A percentile compares a stretch with the other conserved stretches of the same genome.
These are phyloP conservation scores for Meloidogyne chitwoodi DNA, from an alignment of 1,140 invertebrate species.

Conservation along the genomic window DNA sequence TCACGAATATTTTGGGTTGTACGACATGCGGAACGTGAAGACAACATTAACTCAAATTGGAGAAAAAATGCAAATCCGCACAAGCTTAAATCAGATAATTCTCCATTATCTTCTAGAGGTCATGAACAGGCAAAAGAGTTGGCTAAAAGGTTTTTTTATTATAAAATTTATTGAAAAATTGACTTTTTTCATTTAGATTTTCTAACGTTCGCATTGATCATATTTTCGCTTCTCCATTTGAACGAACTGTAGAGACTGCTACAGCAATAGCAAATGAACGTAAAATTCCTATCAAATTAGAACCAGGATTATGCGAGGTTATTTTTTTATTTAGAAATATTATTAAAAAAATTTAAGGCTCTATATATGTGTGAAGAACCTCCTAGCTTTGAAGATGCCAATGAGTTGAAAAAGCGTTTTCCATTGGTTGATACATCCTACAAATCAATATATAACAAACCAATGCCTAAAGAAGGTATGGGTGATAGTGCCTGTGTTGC, in stretches of 20 bases:
- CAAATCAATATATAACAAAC: constrained; percentile 36
- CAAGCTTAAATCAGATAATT: constrained; percentile 43
- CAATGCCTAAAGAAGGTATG: constrained; percentile 40
- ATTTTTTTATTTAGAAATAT: constrained; percentile 4
- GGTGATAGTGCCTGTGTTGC: neutral
- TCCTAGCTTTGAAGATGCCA: constrained; percentile 37
- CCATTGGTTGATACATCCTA: constrained; percentile 42
- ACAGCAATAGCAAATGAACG: constrained; percentile 32
- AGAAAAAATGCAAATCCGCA: constrained; percentile 26
- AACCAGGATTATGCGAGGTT: constrained; percentile 51
- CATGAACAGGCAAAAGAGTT: constrained; percentile 47
- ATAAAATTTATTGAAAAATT: neutral
- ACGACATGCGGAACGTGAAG: constrained; percentile 37
- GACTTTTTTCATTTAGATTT: constrained; percentile 28
- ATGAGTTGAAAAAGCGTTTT: constrained; percentile 43
- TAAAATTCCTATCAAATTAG: constrained; percentile 46
- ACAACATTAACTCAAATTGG: constrained; percentile 41
- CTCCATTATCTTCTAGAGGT: constrained; percentile 46
- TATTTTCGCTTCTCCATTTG: constrained; percentile 54
- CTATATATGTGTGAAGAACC: constrained; percentile 55
- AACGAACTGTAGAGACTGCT: constrained; percentile 55
- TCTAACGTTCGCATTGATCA: constrained; percentile 43
- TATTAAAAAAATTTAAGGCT: constrained; percentile 32
- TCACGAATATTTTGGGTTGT: constrained; percentile 25
- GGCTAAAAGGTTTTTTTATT: constrained; percentile 27